Base-by-base conservation (phyloP, 2,888 invertebrate genomes). In the Zaprionus lineosus region DNA sequence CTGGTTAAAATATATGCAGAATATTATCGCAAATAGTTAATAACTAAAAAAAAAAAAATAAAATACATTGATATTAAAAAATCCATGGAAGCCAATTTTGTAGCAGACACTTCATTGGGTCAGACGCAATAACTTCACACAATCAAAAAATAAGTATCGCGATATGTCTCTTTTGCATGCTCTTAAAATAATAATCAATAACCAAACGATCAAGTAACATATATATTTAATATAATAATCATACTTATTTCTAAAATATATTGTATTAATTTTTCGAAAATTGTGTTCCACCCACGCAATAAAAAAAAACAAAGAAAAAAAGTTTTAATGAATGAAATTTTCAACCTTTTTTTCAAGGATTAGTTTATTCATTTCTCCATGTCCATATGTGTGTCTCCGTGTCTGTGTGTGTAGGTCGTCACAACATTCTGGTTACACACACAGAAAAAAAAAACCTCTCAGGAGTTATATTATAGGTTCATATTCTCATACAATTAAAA, bases 21-120 rank as follows among this genome's bases (percentile, higher is more conserved):
- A 58, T 75, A 71, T 44, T 62, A 78, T 82, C 82, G 73, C 73
- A 62, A 62, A 72, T 70, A 70, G 79, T 82, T 78, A 78, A 74
- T 78, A 73, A 70, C 52, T n/a, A n/a, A n/a, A n/a, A n/a, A n/a
- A n/a, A n/a, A n/a, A n/a, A n/a, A n/a, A n/a, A n/a, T n/a, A n/a
- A n/a, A n/a, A n/a, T n/a, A n/a, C n/a, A n/a, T n/a, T n/a, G n/a
- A n/a, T n/a, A n/a, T n/a, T n/a, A n/a, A n/a, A n/a, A n/a, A n/a
- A n/a, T n/a, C n/a, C n/a, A n/a, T n/a, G n/a, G n/a, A n/a, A n/a
- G n/a, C n/a, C n/a, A n/a, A n/a, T 1, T 37, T 34, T 11, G 0
- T 18, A 74, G 71, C n/a, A n/a, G n/a, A n/a, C n/a, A n/a, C n/a
- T n/a, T 29, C 1, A 3, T 3, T 7, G 29, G 57, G 39, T 28